These are phyloP conservation scores for Daubentonia madagascariensis DNA, from an alignment of 2,113 vertebrate genomes.

Conservation along the genomic window DNA sequence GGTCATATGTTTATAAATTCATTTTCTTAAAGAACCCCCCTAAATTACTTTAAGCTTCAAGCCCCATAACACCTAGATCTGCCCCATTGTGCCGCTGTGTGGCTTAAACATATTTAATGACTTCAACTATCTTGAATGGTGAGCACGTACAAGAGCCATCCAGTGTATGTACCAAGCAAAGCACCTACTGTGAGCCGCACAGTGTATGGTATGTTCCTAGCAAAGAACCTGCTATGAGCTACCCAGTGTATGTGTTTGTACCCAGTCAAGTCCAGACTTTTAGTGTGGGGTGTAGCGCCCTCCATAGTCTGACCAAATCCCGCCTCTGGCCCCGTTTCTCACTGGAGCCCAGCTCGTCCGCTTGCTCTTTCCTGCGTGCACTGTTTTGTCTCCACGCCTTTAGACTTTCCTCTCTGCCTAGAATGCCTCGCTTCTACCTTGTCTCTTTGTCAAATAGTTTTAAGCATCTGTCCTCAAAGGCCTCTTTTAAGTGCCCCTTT, in stretches of 20 bases:
- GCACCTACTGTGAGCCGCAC: neutral
- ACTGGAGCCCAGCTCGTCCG: fast-evolving
- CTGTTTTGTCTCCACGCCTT: fast-evolving
- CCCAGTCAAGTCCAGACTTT: neutral
- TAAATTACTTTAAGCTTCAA: neutral
- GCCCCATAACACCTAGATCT: neutral
- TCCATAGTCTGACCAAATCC: neutral
- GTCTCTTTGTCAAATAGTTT: neutral
- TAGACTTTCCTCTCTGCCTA: neutral
- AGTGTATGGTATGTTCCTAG: no score
- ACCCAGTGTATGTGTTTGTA: neutral
- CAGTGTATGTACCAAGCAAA: no score
- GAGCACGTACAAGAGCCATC: fast-evolving
- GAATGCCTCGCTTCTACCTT: fast-evolving
- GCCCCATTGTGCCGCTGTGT: fast-evolving
- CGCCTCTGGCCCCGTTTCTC: neutral
- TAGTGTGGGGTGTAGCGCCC: fast-evolving
- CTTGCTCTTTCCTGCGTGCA: neutral
- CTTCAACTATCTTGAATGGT: neutral
- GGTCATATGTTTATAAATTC: neutral
- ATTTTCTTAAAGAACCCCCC: neutral
- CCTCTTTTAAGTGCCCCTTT: neutral
- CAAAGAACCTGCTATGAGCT: neutral
- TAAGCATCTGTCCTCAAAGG: neutral
- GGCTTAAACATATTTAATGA: neutral